Evolutionary conservation across 2,113 vertebrate species (phyloP).

Genomic region (Puffinus mauretanicus): DNA sequence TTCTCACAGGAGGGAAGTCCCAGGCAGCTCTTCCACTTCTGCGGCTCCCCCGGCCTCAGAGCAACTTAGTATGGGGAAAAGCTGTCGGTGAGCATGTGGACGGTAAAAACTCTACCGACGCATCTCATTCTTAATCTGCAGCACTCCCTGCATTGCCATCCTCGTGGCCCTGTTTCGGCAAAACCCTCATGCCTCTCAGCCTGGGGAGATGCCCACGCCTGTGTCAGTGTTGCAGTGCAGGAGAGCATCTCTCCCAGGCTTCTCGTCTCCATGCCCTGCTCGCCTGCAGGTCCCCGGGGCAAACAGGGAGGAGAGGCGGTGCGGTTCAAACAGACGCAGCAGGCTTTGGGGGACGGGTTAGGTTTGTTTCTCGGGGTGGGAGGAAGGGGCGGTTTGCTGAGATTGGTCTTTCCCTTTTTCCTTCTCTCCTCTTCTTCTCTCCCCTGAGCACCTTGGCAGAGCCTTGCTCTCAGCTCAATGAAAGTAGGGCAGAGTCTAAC

Average conservation of each 20-base stretch:
- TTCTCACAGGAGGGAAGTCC: constrained; percentile 31
- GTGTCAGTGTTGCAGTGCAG: background rate
- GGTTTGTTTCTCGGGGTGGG: background rate
- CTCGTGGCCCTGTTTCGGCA: background rate
- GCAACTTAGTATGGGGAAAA: background rate
- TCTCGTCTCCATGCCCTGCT: background rate
- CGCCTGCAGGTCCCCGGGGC: background rate
- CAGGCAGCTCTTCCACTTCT: background rate
- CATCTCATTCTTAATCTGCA: background rate
- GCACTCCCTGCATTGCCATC: background rate
- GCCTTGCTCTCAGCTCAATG: background rate
- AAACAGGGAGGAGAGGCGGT: background rate
- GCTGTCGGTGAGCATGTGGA: background rate
- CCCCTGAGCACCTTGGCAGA: background rate
- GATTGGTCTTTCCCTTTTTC: background rate
- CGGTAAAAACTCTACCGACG: background rate
- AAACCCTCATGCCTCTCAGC: background rate
- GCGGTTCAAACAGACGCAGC: background rate
- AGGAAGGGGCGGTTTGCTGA: background rate
- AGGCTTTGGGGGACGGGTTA: accelerated
- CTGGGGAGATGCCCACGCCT: background rate
- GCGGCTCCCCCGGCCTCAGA: background rate
- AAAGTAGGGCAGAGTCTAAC: constrained; percentile 53
- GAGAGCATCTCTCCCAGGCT: background rate
- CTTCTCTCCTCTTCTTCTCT: background rate